Conservation (phyloP, 2,797 vertebrate genomes). For the Chromobotia macracanthus region DNA sequence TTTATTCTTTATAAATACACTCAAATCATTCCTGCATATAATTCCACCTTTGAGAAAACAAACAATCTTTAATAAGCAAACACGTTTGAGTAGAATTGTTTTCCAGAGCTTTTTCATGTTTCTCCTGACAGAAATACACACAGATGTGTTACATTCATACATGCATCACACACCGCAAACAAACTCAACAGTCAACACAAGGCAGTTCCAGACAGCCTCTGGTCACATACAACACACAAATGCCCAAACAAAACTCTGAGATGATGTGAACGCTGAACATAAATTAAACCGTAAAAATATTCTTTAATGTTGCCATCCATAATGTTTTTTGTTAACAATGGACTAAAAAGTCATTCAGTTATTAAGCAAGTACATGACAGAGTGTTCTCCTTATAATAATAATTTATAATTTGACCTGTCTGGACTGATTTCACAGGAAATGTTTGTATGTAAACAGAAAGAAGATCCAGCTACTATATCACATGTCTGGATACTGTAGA, state of each 20-base stretch:
- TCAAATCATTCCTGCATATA: neutral
- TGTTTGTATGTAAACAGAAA: too few species aligned
- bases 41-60: constrained; percentile 10
- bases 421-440: too few species aligned
- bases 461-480: too few species aligned
- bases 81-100: neutral
- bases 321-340: too few species aligned
- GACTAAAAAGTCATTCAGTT: too few species aligned
- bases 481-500: too few species aligned
- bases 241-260: constrained; percentile 2
- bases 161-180: constrained; percentile 2
- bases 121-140: constrained; percentile 10
- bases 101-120: constrained; percentile 14
- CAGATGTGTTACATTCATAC: constrained; percentile 8
- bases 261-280: constrained; percentile 26
- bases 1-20: constrained; percentile 18
- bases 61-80: neutral
- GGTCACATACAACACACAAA: constrained; percentile 4
- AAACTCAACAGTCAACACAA: neutral
- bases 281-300: constrained; percentile 14
- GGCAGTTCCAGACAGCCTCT: too few species aligned
- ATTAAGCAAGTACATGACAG: too few species aligned
- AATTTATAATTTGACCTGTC: too few species aligned
- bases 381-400: too few species aligned
- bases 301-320: too few species aligned